Evolutionary conservation across 2,888 invertebrate genomes (phyloP).

Genomic region (Ormyrus thymus): DNA sequence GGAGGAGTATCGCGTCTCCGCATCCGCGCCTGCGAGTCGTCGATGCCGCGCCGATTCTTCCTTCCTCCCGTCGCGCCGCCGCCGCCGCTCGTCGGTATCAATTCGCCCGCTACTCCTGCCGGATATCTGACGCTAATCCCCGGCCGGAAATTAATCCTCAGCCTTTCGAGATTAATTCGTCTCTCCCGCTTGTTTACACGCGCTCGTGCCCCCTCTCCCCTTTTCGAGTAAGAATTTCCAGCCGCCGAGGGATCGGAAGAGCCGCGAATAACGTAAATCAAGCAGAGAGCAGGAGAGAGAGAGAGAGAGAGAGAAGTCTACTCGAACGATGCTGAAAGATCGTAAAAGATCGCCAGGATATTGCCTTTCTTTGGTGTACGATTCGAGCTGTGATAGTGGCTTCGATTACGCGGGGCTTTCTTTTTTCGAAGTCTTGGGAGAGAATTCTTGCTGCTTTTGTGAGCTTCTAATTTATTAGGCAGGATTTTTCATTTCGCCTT

Average conservation of each 20-base stretch:
- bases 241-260: background rate
- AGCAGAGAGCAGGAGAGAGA: background rate
- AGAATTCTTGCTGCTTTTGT: background rate
- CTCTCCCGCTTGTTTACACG: slow-evolving; percentile 35
- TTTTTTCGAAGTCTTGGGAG: background rate
- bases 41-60: slow-evolving; percentile 20
- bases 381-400: slow-evolving; percentile 15
- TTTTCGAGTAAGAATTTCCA: slow-evolving; percentile 49
- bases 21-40: slow-evolving; percentile 26
- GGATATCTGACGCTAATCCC: slow-evolving; percentile 65
- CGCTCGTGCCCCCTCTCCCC: slow-evolving; percentile 42
- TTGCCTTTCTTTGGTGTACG: slow-evolving; percentile 31
- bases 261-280: slow-evolving; percentile 43
- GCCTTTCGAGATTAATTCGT: slow-evolving; percentile 63
- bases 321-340: slow-evolving; percentile 12
- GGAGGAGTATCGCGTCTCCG: background rate
- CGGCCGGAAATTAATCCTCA: slow-evolving; percentile 66
- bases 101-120: slow-evolving; percentile 45
- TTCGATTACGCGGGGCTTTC: slow-evolving; percentile 17
- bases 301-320: slow-evolving; percentile 14
- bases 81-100: slow-evolving; percentile 35
- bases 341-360: slow-evolving; percentile 7
- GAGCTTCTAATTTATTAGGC: background rate
- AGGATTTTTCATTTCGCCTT: background rate
- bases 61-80: background rate